Evolutionary conservation across 2,888 invertebrate species (phyloP).

Genomic region (Drosophila macrothrix): DNA sequence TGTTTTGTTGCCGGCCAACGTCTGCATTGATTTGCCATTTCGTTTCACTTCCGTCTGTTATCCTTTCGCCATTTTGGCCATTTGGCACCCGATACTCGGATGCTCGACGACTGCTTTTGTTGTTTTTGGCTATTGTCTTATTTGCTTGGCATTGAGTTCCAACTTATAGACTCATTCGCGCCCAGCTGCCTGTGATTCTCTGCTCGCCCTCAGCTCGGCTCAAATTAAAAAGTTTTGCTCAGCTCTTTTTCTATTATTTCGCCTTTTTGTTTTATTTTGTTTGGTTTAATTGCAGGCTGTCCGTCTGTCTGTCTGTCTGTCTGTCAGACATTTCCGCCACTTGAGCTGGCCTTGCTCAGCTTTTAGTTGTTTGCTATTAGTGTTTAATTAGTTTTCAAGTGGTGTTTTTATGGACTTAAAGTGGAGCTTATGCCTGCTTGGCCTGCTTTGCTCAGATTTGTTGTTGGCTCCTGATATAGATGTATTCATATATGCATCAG

Average conservation of each 20-base stretch:
- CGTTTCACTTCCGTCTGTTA: slow-evolving; percentile 66
- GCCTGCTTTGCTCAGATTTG: slow-evolving; percentile 32
- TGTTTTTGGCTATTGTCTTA: slow-evolving; percentile 63
- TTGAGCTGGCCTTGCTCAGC: slow-evolving; percentile 57
- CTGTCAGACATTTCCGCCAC: slow-evolving; percentile 49
- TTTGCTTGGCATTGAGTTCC: slow-evolving; percentile 54
- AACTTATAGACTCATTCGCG: slow-evolving; percentile 78
- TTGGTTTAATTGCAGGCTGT: slow-evolving; percentile 59
- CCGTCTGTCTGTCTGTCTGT: slow-evolving; percentile 19
- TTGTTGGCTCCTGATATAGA: slow-evolving; percentile 4
- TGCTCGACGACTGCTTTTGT: slow-evolving; percentile 47
- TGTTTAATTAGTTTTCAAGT: slow-evolving; percentile 84
- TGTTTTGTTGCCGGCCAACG: slow-evolving; percentile 47
- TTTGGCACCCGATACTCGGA: slow-evolving; percentile 53
- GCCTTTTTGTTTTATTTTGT: slow-evolving; percentile 33
- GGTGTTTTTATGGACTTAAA: slow-evolving; percentile 81
- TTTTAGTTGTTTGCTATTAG: slow-evolving; percentile 77
- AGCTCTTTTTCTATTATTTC: slow-evolving; percentile 50
- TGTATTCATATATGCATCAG: not conserved
- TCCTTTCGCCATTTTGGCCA: slow-evolving; percentile 57
- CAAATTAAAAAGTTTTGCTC: slow-evolving; percentile 75
- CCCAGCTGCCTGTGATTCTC: slow-evolving; percentile 68
- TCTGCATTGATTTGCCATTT: slow-evolving; percentile 74
- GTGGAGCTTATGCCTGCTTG: slow-evolving; percentile 45
- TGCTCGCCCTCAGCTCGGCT: slow-evolving; percentile 29